Base-by-base conservation (phyloP, 92 coral and sea anemone genomes). In the Heteractis magnifica region DNA sequence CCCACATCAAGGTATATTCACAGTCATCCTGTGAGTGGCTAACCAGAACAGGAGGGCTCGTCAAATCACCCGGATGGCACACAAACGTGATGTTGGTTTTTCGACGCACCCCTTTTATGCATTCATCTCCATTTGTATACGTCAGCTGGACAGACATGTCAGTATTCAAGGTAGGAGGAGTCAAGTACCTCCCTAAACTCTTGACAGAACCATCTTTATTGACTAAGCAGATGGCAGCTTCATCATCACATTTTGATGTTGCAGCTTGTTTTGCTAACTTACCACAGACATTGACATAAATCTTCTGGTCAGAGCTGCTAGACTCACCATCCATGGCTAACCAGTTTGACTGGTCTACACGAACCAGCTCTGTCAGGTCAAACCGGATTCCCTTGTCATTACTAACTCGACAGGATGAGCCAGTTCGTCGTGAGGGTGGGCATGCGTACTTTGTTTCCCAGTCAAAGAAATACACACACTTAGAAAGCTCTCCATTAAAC, bases 361-460 rank as follows among this genome's bases (percentile, higher is more conserved):
- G 92, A 10, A 94, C 94, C 10, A 97, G 97, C 56, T 90, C 96
- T 1, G 98, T 89, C 20, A 97, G 83, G 76, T 97, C 99, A 79
- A 85, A 97, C 16, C 93, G 89, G 9, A 83, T 72, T 4, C 92
- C 92, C 13, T 60, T 62, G 8, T 72, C 72, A 59, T 87, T 88
- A 21, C 86, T 83, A 3, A 90, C 95, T 77, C 94, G 89, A 75
- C 99, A 97, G 16, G 72, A 82, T 7, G 93, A 87, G 4, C 99
- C 99, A 34, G 99, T 93, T 59, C 94, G 87, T 9, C 99, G 95
- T 58, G 97, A 90, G 1, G 96, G 97, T 50, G 98, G 90, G 53
- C 99, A 97, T 6, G 95, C 99, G 75, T 92, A 90, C 62, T 76
- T 88, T 20, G 99, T 97, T 48, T 72, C 59, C 99, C 99, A 97